Base-by-base conservation (phyloP, 1,140 invertebrate genomes). In the Drosophila persimilis region DNA sequence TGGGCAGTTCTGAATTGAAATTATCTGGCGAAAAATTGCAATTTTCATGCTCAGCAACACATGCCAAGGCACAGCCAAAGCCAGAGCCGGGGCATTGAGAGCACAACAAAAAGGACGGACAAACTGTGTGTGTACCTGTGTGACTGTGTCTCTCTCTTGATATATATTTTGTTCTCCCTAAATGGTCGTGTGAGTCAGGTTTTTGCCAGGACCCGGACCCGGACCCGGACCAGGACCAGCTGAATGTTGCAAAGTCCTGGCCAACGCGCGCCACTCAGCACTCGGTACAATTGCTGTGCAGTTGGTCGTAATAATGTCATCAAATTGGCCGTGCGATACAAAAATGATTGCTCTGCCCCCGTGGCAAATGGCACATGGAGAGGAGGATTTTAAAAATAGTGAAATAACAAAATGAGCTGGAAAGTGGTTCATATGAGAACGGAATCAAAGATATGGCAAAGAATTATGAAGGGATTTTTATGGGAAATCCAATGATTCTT, bases 21-120 rank as follows among this genome's bases (percentile, higher is more conserved):
- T 88, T 75, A 88, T 88, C 63, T 58, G 56, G 61, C 74, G 83
- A 69, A 72, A 86, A 86, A 86, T 86, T 78, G 77, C 52, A 65
- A 86, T 86, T 81, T 81, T 78, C 74, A 88, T 64, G 78, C 67
- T 57, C 56, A 46, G 50, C 63, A 67, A 75, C 73, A 75, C 73
- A 75, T 75, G 73, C 63, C 73, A 67, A 67, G 58, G 17, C 44
- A 24, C 3, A 24, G 3, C 24, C 24, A 24, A 24, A 24, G 24
- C 24, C 24, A 24, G 3, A 3, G 24, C 24, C 24, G 24, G 24
- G 24, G 24, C 24, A 24, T 24, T 24, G 24, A 24, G 24, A 24
- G 24, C 24, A 24, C 24, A 24, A 24, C 24, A 24, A 4, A 24
- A 24, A 24, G 24, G 24, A 24, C 24, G 24, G 24, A 24, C 24